A percentile compares a stretch with the other conserved stretches of the same genome.
These are phyloP conservation scores for Hoplias malabaricus DNA, from an alignment of 2,113 vertebrate genomes.

Conservation along the genomic window DNA sequence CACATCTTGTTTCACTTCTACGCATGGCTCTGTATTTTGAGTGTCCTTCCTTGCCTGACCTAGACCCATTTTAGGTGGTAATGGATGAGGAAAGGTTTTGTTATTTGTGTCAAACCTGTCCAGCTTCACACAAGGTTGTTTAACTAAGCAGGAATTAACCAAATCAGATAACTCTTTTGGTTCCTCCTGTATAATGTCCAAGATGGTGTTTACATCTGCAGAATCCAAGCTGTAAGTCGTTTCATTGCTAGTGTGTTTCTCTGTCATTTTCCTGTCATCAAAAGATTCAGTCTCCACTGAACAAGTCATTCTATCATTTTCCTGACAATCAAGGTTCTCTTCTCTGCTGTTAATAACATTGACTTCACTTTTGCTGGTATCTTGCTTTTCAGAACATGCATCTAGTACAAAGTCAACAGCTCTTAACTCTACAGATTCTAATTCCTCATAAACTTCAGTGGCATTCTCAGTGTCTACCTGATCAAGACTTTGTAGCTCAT, in stretches of 20 bases:
- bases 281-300: background rate
- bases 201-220: too few species aligned
- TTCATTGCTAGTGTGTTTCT: background rate
- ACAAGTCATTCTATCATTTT: background rate
- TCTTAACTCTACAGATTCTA: background rate
- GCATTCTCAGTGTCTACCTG: background rate
- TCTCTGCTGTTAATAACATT: background rate
- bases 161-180: background rate
- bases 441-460: background rate
- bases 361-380: background rate
- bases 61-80: background rate
- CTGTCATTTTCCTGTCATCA: background rate
- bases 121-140: constrained; percentile 23
- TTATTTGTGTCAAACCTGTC: constrained; percentile 3
- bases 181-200: background rate
- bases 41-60: background rate
- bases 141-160: background rate
- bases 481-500: background rate
- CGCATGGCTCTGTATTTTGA: background rate
- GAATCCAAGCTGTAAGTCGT: background rate
- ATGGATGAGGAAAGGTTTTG: background rate
- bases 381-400: constrained; percentile 19
- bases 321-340: background rate
- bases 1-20: background rate
- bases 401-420: background rate